These are phyloP conservation scores for Phylloscopus trochilus DNA, from an alignment of 2,113 vertebrate genomes.

Conservation along the genomic window DNA sequence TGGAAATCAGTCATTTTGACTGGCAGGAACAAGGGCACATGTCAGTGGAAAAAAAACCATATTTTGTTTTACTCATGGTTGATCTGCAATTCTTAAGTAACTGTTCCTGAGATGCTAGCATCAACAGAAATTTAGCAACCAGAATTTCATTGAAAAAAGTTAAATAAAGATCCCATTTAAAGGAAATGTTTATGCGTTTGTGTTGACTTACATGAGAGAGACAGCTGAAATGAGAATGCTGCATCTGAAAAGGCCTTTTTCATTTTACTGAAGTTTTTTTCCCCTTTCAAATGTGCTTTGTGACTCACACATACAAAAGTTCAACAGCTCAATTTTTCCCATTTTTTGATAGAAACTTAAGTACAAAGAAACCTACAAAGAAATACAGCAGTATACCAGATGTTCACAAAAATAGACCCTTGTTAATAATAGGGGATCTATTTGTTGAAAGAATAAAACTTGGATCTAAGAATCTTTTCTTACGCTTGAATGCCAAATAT, in stretches of 20 bases:
- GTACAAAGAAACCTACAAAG: not conserved
- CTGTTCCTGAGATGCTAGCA: not conserved
- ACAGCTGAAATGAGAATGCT: not conserved
- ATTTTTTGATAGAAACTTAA: not conserved
- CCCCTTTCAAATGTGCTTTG: not conserved
- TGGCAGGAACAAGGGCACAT: constrained; percentile 13
- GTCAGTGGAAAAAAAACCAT: not conserved
- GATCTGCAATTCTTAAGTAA: not conserved
- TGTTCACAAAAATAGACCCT: not conserved
- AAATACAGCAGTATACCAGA: not conserved
- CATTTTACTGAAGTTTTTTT: not conserved
- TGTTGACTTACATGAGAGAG: not conserved
- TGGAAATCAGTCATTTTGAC: constrained; percentile 36
- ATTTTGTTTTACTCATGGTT: not conserved
- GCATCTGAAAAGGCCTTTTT: not conserved
- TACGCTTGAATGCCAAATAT: not conserved
- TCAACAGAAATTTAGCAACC: not conserved
- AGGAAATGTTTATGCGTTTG: not conserved
- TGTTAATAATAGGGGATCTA: not conserved
- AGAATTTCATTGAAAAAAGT: not conserved
- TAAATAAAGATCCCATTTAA: not conserved
- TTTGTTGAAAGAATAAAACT: constrained; percentile 4
- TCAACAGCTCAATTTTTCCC: not conserved
- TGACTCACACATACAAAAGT: not conserved
- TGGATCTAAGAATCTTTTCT: not conserved